Conservation (phyloP, 2,888 invertebrate genomes). For the Synanthedon myopaeformis region DNA sequence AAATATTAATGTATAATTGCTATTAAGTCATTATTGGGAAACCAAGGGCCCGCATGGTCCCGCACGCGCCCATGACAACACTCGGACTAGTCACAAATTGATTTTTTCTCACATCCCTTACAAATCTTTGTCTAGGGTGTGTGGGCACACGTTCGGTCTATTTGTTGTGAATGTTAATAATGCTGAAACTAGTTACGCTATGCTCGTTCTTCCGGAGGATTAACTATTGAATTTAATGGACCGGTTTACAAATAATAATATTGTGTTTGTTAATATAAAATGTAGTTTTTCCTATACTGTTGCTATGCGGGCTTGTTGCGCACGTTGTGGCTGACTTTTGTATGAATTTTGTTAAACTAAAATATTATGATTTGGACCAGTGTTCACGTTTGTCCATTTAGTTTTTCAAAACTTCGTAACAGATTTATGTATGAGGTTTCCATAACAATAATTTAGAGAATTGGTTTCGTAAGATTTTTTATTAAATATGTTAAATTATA, state of each 20-base stretch:
- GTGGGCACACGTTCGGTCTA: not conserved
- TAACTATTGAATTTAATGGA: not conserved
- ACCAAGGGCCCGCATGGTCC: constrained; percentile 21
- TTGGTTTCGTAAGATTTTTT: too few species aligned
- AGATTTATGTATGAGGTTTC: too few species aligned
- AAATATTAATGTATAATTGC: constrained; percentile 32
- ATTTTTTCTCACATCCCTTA: constrained; percentile 2
- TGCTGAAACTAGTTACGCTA: not conserved
- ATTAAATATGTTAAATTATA: too few species aligned
- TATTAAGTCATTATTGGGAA: constrained; percentile 48
- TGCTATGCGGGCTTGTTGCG: too few species aligned
- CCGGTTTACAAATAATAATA: too few species aligned
- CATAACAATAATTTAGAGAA: too few species aligned
- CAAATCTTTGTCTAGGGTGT: not conserved
- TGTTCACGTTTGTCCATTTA: too few species aligned
- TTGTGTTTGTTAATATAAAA: too few species aligned
- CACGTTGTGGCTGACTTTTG: not conserved
- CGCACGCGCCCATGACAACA: constrained; percentile 14
- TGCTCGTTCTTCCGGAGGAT: not conserved
- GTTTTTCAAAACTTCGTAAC: too few species aligned
- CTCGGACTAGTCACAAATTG: constrained; percentile 7
- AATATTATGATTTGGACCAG: too few species aligned
- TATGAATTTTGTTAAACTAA: too few species aligned
- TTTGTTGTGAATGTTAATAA: not conserved
- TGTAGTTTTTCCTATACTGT: too few species aligned